These are phyloP conservation scores for Neotoxoptera formosana DNA, from an alignment of 1,140 invertebrate genomes.

Conservation along the genomic window DNA sequence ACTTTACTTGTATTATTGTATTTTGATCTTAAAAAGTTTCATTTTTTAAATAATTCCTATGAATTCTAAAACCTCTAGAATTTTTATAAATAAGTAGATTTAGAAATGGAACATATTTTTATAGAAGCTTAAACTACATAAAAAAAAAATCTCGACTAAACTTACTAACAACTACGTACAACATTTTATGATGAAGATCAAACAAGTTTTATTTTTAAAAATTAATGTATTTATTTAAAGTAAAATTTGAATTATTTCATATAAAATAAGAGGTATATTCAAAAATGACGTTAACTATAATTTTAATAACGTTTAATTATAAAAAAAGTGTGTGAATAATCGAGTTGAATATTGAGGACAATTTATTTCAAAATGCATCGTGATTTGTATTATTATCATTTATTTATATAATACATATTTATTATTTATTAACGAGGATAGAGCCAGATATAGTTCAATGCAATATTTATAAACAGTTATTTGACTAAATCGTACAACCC, in stretches of 20 bases:
- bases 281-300: too few relatives aligned
- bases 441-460: not conserved
- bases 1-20: too few relatives aligned
- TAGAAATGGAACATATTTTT: not conserved
- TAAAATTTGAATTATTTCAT: not conserved
- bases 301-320: too few relatives aligned
- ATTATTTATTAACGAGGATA: not conserved
- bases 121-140: not conserved
- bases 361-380: too few relatives aligned
- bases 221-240: too few relatives aligned
- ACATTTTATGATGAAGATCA: not conserved
- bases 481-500: not conserved
- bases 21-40: too few relatives aligned
- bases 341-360: not conserved
- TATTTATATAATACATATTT: not conserved
- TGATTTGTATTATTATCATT: too few relatives aligned
- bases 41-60: too few relatives aligned
- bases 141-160: not conserved
- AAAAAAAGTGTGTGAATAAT: too few relatives aligned
- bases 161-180: not conserved
- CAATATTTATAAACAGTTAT: not conserved
- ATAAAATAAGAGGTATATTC: too few relatives aligned
- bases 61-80: too few relatives aligned
- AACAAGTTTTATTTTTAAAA: not conserved
- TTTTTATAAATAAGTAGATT: not conserved